These are phyloP conservation scores for Loripinus fragilis DNA, from an alignment of 2,888 invertebrate genomes.

Conservation along the genomic window DNA sequence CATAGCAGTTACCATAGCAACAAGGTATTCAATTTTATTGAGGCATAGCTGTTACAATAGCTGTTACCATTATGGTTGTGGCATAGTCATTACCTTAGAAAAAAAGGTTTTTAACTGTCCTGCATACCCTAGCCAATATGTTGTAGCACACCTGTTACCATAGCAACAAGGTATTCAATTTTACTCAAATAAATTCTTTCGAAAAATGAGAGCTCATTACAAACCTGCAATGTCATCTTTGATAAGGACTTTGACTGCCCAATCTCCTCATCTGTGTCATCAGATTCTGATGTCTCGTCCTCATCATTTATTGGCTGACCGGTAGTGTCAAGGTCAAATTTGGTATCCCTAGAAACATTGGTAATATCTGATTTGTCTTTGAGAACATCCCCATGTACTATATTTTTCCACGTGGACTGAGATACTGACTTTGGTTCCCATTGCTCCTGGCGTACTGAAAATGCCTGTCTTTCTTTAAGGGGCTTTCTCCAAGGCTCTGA, in stretches of 20 bases:
- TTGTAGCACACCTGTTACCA: too few species aligned
- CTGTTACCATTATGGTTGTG: too few species aligned
- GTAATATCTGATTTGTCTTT: slow-evolving; percentile 55
- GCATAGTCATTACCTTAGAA: too few species aligned
- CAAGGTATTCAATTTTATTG: too few species aligned
- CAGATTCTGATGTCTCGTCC: slow-evolving; percentile 43
- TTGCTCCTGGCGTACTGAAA: slow-evolving; percentile 60
- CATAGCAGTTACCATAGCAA: too few species aligned
- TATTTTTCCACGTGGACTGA: slow-evolving; percentile 61
- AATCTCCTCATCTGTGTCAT: slow-evolving; percentile 62
- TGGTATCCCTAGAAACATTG: slow-evolving; percentile 61
- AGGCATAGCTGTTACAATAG: too few species aligned
- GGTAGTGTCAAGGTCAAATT: slow-evolving; percentile 68
- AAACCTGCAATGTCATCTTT: slow-evolving; percentile 73
- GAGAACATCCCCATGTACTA: slow-evolving; percentile 58
- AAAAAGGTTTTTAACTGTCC: too few species aligned
- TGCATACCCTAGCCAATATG: too few species aligned
- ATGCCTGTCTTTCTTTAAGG: slow-evolving; percentile 73
- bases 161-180: too few species aligned
- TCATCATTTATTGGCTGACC: slow-evolving; percentile 59
- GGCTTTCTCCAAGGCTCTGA: slow-evolving; percentile 72
- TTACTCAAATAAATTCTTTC: too few species aligned
- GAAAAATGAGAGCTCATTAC: not conserved
- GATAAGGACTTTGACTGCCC: slow-evolving; percentile 60
- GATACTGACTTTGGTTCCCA: slow-evolving; percentile 65